Conservation (phyloP, 2,797 vertebrate genomes). For the Amazona ochrocephala region DNA sequence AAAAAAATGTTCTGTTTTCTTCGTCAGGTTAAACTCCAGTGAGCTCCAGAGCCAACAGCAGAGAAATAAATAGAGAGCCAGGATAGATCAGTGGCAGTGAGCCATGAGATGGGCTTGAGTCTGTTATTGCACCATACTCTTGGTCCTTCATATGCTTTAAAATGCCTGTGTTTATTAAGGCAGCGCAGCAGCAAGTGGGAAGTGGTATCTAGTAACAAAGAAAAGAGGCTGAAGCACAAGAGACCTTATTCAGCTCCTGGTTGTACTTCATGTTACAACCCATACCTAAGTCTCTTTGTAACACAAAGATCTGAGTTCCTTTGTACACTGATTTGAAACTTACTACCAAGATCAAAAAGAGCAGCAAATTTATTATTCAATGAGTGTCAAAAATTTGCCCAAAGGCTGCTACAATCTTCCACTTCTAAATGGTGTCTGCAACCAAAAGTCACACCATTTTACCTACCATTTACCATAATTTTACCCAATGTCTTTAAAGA, state of each 20-base stretch:
- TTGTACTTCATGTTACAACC: neutral
- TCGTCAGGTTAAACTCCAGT: neutral
- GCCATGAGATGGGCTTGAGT: neutral
- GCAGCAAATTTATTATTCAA: neutral
- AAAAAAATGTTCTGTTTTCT: neutral
- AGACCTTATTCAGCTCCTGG: neutral
- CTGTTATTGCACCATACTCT: neutral
- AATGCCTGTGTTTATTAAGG: neutral
- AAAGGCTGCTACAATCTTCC: neutral
- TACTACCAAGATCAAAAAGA: neutral
- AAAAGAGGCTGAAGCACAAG: neutral
- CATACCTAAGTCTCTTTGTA: neutral
- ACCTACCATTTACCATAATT: neutral
- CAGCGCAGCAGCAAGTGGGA: neutral
- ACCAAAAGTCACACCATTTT: neutral
- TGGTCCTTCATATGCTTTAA: neutral
- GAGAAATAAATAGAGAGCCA: neutral
- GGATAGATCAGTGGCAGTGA: neutral
- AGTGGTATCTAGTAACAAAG: neutral
- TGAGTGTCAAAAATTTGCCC: neutral
- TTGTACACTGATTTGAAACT: neutral
- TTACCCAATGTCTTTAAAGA: neutral
- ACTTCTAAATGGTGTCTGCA: neutral
- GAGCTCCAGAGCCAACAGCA: neutral
- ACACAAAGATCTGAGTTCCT: neutral